Evolutionary conservation across 2,888 invertebrate species (phyloP).

Genomic region (Siphonodentalium dalli): DNA sequence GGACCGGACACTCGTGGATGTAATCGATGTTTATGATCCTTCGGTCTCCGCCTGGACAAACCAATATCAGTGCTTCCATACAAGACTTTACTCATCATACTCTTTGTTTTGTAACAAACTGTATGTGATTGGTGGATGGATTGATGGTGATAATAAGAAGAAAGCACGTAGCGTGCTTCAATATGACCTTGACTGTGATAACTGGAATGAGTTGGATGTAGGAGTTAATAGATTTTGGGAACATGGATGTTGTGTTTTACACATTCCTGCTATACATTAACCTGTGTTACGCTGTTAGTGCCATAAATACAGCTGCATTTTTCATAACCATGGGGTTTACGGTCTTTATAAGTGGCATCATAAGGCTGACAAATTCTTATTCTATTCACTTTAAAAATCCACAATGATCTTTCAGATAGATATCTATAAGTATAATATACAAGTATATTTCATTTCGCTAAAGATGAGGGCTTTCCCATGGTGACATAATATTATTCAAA

Average conservation of each 20-base stretch:
- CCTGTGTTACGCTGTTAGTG: slow-evolving; percentile 52
- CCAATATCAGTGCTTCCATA: slow-evolving; percentile 73
- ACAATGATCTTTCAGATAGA: too few relatives aligned
- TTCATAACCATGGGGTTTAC: too few relatives aligned
- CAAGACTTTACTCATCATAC: slow-evolving; percentile 75
- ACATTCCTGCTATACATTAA: slow-evolving; percentile 72
- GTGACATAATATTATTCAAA: too few relatives aligned
- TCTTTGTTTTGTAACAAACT: slow-evolving; percentile 72
- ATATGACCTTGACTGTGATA: slow-evolving; percentile 72
- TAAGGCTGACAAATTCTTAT: too few relatives aligned
- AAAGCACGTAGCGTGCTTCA: slow-evolving; percentile 75
- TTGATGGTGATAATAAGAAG: slow-evolving; percentile 74
- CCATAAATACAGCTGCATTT: not conserved
- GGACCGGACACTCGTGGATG: slow-evolving; percentile 70
- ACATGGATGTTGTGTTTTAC: slow-evolving; percentile 74
- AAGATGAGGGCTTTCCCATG: too few relatives aligned
- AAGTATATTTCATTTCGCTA: too few relatives aligned
- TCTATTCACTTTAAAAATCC: too few relatives aligned
- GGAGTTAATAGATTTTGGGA: slow-evolving; percentile 78
- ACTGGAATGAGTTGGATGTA: slow-evolving; percentile 73
- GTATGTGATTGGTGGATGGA: slow-evolving; percentile 76
- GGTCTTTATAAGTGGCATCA: too few relatives aligned
- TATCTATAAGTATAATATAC: too few relatives aligned
- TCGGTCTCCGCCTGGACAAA: slow-evolving; percentile 71
- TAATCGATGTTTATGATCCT: slow-evolving; percentile 74